phyloP scores from a whole-genome alignment of 2,888 invertebrate genomes.

The Trilocha varians region DNA sequence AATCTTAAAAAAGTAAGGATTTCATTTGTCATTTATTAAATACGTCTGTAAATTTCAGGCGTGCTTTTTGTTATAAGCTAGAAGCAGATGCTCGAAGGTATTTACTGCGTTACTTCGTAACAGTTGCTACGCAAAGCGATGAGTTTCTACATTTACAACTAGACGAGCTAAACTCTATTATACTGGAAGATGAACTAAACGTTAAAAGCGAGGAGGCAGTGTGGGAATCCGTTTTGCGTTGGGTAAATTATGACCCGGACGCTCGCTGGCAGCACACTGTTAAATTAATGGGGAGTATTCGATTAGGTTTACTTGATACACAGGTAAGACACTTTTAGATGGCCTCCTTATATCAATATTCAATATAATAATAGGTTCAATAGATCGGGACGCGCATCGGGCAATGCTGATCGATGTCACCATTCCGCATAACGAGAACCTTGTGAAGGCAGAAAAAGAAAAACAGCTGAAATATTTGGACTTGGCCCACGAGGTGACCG shows the following conservation, averaged over 20 bases:
- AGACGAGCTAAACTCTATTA: slow-evolving; percentile 82
- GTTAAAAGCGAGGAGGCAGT: slow-evolving; percentile 90
- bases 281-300: slow-evolving; percentile 84
- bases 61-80: slow-evolving; percentile 81
- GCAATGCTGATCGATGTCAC: too few species aligned
- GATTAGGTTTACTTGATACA: slow-evolving; percentile 88
- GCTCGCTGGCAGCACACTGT: slow-evolving; percentile 82
- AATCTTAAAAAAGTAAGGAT: too few species aligned
- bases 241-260: slow-evolving; percentile 87
- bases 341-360: neutral
- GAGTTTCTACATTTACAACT: slow-evolving; percentile 82
- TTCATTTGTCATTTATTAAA: neutral
- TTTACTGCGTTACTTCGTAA: slow-evolving; percentile 83
- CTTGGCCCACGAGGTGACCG: too few species aligned
- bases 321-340: slow-evolving; percentile 48
- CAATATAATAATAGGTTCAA: too few species aligned
- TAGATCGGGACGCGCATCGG: too few species aligned
- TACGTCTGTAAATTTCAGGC: slow-evolving; percentile 43
- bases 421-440: too few species aligned
- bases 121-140: slow-evolving; percentile 80
- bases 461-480: too few species aligned
- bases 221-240: slow-evolving; percentile 88
- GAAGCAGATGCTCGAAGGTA: slow-evolving; percentile 79
- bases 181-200: slow-evolving; percentile 88
- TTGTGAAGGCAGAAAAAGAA: too few species aligned